Percentiles rank a stretch among this genome's conserved stretches.
Conservation (phyloP, 2,888 invertebrate genomes). For the Rhamphomyia laevipes region DNA sequence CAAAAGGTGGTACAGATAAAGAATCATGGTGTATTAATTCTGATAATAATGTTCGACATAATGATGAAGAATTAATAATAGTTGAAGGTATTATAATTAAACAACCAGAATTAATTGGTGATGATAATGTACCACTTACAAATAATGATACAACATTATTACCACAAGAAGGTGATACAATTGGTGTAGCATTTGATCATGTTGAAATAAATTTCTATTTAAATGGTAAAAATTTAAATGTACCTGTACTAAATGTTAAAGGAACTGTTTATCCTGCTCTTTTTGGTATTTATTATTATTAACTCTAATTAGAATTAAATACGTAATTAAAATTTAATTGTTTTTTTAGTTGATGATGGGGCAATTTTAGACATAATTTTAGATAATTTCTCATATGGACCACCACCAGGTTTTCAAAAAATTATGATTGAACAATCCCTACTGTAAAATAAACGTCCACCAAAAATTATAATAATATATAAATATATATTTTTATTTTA, state of each 20-base stretch:
- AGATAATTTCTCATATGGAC: conserved; percentile 74
- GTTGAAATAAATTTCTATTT: conserved; percentile 89
- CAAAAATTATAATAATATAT: too few relatives aligned
- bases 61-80: conserved; percentile 54
- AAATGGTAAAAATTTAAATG: conserved; percentile 80
- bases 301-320: too few relatives aligned
- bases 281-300: conserved; percentile 55
- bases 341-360: conserved; percentile 83
- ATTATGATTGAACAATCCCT: conserved; percentile 96
- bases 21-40: conserved; percentile 91
- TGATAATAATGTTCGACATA: conserved; percentile 77
- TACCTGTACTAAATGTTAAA: conserved; percentile 75
- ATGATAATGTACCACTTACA: conserved; percentile 16
- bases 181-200: conserved; percentile 93
- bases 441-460: conserved; percentile 60
- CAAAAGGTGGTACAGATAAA: conserved; percentile 76
- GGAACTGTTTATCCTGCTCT: conserved; percentile 86
- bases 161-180: conserved; percentile 53
- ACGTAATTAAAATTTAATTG: conserved; percentile 9
- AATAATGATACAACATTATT: conserved; percentile 9
- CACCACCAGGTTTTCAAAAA: conserved; percentile 81
- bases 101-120: conserved; percentile 24
- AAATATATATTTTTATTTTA: too few relatives aligned
- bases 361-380: conserved; percentile 93
- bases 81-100: conserved; percentile 5